A percentile compares a stretch with the other conserved stretches of the same genome.
These are phyloP conservation scores for Xiphophorus maculatus DNA, from an alignment of 2,113 vertebrate species.

Conservation along the genomic window DNA sequence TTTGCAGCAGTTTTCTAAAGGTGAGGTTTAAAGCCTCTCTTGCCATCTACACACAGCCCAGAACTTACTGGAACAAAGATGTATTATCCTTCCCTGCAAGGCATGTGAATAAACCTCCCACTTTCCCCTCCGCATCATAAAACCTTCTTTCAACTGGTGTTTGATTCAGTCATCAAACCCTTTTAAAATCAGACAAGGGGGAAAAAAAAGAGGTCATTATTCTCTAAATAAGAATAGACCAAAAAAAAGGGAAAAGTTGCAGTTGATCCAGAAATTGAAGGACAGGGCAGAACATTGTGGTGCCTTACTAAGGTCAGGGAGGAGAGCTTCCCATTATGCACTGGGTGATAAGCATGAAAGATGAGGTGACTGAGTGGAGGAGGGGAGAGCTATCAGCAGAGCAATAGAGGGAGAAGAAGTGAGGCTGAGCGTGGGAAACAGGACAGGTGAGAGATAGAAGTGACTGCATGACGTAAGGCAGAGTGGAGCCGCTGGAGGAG, in stretches of 20 bases:
- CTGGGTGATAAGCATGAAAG: too few relatives aligned
- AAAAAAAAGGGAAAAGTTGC: background rate
- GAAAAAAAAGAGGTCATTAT: too few relatives aligned
- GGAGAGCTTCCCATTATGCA: background rate
- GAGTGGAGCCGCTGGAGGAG: constrained; percentile 29
- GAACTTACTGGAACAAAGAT: too few relatives aligned
- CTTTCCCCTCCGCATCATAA: background rate
- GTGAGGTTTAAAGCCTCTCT: too few relatives aligned
- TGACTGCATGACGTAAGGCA: constrained; percentile 62
- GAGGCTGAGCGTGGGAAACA: constrained; percentile 56
- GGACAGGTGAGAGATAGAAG: constrained; percentile 49
- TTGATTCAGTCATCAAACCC: background rate
- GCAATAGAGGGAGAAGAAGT: constrained; percentile 24
- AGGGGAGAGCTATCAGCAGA: background rate
- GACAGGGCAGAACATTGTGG: background rate
- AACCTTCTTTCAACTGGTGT: background rate
- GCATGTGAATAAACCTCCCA: background rate
- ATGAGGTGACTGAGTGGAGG: background rate
- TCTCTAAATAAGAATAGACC: background rate
- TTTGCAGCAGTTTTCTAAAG: too few relatives aligned
- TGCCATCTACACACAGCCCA: too few relatives aligned
- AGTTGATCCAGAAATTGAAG: background rate
- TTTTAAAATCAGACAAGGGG: too few relatives aligned
- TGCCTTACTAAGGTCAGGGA: background rate
- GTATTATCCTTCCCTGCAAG: background rate